Evolutionary conservation across 2,888 invertebrate species (phyloP), one percentile per base, ranked within the genome.

Genomic region (Dermolepida albohirtum): DNA sequence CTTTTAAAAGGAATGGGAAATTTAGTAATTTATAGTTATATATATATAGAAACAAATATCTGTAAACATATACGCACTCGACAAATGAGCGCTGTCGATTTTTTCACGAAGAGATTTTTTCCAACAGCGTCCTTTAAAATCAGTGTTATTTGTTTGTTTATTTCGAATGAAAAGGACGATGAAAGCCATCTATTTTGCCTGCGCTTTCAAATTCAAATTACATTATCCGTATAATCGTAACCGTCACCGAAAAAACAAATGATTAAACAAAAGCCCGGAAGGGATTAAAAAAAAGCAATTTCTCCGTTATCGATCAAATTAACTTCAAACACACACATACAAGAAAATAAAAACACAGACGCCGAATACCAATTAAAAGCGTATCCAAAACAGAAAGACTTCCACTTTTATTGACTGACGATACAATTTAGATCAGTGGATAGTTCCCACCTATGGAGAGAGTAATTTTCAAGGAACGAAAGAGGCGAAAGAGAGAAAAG

Each of bases 401-500:
- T 49, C 16, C 10, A 16, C 34, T 10, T 62, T 62, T 47, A 62
- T 62, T 47, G 59, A 47, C 29, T 14, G 47, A n/a, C 40, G 47
- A 62, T 34, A 49, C 59, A 39, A 47, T 62, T 47, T 62, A 62
- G 47, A 62, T 62, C 47, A 47, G 14, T 29, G 59, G 47, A 65
- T 54, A 54, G 64, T 39, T 52, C 17, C 52, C 54, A 44, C 64
- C 64, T 43, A 47, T 39, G 52, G 64, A 27, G 41, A 16, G 55
- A 57, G 41, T 22, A 43, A 54, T 57, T 57, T 57, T 27, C 22
- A 17, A 34, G 34, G 34, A 34, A 34, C 40, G 55, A 55, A 17
- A 4, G 17, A 16, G 51, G n/a, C 51, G 16, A 12, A 14, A 10
- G 29, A 12, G 64, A 43, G 47, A 22, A 50, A 49, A 10, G 65